Percentiles rank a stretch among this genome's conserved stretches.
These are phyloP conservation scores for Lepus americanus DNA, from an alignment of 2,113 vertebrate genomes.

Conservation along the genomic window DNA sequence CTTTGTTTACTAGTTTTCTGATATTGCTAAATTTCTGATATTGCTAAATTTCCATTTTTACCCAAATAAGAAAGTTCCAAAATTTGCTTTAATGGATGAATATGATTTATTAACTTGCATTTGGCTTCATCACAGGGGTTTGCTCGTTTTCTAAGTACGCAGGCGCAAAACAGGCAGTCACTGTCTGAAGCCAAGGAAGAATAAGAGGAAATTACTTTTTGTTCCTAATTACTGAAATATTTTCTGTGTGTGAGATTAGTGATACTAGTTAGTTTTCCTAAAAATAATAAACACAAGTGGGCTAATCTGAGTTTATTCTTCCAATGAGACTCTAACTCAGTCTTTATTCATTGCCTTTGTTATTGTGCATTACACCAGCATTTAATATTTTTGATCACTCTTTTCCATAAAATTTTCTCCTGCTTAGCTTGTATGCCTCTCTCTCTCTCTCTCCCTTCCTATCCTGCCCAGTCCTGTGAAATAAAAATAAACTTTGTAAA, in stretches of 20 bases:
- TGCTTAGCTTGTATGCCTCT: not conserved
- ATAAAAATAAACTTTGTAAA: too few species aligned
- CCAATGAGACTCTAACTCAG: not conserved
- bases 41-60: slow-evolving; percentile 19
- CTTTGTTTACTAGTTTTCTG: slow-evolving; percentile 1
- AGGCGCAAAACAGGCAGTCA: slow-evolving; percentile 1
- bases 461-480: too few species aligned
- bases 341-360: not conserved
- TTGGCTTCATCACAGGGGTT: not conserved
- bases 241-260: not conserved
- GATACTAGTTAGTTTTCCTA: not conserved
- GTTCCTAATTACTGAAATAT: not conserved
- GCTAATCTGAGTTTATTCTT: not conserved
- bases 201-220: slow-evolving; percentile 28
- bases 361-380: not conserved
- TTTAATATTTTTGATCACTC: not conserved
- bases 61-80: not conserved
- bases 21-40: not conserved
- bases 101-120: not conserved
- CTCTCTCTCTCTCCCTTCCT: not conserved
- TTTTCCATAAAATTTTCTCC: not conserved
- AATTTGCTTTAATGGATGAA: not conserved
- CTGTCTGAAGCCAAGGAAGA: slow-evolving; percentile 1
- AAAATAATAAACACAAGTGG: not conserved
- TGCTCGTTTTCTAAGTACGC: slow-evolving; percentile 1